phyloP scores from a whole-genome alignment of 2,888 invertebrate species.

The Augiades crinisus region DNA sequence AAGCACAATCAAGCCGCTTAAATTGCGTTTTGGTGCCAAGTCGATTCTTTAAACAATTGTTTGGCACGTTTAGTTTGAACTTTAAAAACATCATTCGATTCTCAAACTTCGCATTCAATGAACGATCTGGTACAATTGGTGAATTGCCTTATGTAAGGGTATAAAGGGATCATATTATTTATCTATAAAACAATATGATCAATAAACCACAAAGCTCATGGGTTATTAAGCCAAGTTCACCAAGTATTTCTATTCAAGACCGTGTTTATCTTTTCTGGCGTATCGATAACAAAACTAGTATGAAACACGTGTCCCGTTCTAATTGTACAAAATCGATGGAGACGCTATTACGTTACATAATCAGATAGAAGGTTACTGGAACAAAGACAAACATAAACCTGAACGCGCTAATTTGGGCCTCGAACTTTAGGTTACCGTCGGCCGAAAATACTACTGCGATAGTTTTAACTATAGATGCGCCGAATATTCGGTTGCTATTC shows the following conservation, averaged over 20 bases:
- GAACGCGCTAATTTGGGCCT: conserved; percentile 6
- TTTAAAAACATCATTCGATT: neutral
- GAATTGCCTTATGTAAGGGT: no score
- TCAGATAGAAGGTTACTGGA: conserved; percentile 4
- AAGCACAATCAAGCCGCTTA: neutral
- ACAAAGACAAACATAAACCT: conserved; percentile 14
- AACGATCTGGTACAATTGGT: no score
- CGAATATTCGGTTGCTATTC: neutral
- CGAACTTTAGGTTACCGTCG: conserved; percentile 4
- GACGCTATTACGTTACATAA: conserved; percentile 14
- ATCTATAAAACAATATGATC: no score
- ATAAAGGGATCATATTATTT: no score
- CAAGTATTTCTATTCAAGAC: no score
- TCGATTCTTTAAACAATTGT: conserved; percentile 15
- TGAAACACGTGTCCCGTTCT: conserved; percentile 2
- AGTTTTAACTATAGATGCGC: neutral
- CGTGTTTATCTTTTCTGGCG: no score
- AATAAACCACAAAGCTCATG: no score
- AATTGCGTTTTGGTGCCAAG: conserved; percentile 28
- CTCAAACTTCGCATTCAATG: no score
- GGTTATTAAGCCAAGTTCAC: no score
- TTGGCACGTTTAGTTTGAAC: neutral
- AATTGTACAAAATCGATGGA: conserved; percentile 10
- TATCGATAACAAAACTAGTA: no score
- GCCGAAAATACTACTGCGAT: neutral